Evolutionary conservation across 1,140 invertebrate genomes (phyloP).

Genomic region (Paramacrobiotus metropolitanus): DNA sequence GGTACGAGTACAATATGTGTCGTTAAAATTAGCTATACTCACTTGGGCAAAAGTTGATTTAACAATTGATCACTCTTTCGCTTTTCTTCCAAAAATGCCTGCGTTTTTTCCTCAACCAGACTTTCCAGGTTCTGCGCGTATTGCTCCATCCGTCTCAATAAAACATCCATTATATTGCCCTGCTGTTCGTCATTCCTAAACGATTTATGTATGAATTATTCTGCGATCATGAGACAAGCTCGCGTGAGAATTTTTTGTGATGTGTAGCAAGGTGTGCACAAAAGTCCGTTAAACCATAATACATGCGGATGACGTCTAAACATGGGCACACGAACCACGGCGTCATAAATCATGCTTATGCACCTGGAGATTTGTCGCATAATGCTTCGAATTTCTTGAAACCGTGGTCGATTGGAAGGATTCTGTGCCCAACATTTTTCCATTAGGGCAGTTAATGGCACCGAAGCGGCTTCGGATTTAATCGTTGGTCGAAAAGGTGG

Average conservation of each 20-base stretch:
- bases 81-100: slow-evolving; percentile 70
- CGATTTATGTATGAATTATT: not conserved
- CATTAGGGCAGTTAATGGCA: not conserved
- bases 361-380: not conserved
- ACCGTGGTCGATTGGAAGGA: not conserved
- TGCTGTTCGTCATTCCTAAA: slow-evolving; percentile 18
- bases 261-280: too few species aligned
- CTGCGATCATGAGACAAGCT: not conserved
- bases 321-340: too few species aligned
- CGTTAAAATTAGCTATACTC: slow-evolving; percentile 14
- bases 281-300: too few species aligned
- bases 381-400: not conserved
- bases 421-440: not conserved
- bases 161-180: slow-evolving; percentile 77
- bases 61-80: slow-evolving; percentile 76
- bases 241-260: too few species aligned
- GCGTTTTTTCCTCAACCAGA: slow-evolving; percentile 54
- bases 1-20: too few species aligned
- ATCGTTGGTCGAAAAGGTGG: not conserved
- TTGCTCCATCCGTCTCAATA: slow-evolving; percentile 86
- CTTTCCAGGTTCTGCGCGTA: slow-evolving; percentile 71
- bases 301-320: too few species aligned
- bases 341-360: too few species aligned
- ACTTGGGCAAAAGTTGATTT: slow-evolving; percentile 71
- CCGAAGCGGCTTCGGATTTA: not conserved